A percentile compares a stretch with the other conserved stretches of the same genome.
Conservation (phyloP, 2,797 vertebrate genomes). For the Leptodactylus fallax region DNA sequence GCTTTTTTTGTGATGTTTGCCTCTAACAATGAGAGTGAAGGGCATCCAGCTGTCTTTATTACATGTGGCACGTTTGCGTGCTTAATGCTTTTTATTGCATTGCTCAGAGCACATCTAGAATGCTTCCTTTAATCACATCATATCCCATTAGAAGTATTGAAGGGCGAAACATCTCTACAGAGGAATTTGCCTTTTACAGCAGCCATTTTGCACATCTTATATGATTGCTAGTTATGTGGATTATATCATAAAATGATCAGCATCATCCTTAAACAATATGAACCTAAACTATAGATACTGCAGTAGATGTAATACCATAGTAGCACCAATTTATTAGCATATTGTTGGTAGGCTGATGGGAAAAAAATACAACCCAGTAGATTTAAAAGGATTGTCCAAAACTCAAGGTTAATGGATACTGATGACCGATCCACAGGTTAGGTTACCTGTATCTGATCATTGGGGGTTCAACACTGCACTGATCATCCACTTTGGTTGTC, state of each 20-base stretch:
- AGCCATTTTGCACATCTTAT: neutral
- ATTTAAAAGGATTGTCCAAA: too few relatives aligned
- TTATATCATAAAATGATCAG: neutral
- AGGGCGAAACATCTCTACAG: neutral
- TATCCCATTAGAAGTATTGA: neutral
- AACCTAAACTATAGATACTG: too few relatives aligned
- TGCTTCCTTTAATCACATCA: slow-evolving; percentile 23
- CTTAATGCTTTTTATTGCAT: slow-evolving; percentile 28
- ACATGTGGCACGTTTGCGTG: slow-evolving; percentile 27
- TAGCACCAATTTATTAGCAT: too few relatives aligned
- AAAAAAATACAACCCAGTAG: too few relatives aligned
- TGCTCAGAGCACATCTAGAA: slow-evolving; percentile 15
- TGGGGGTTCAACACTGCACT: too few relatives aligned
- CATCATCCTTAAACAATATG: too few relatives aligned
- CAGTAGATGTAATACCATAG: too few relatives aligned
- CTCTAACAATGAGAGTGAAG: slow-evolving; percentile 2
- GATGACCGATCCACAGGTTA: too few relatives aligned
- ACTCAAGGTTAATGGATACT: too few relatives aligned
- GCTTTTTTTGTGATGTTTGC: neutral
- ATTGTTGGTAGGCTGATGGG: too few relatives aligned
- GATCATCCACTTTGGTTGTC: too few relatives aligned
- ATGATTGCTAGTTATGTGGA: neutral
- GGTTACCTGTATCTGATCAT: too few relatives aligned
- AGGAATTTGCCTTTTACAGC: neutral
- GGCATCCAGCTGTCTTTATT: slow-evolving; percentile 17